Base-by-base conservation (phyloP, 2,113 vertebrate species). In the Lepisosteus osseus region DNA sequence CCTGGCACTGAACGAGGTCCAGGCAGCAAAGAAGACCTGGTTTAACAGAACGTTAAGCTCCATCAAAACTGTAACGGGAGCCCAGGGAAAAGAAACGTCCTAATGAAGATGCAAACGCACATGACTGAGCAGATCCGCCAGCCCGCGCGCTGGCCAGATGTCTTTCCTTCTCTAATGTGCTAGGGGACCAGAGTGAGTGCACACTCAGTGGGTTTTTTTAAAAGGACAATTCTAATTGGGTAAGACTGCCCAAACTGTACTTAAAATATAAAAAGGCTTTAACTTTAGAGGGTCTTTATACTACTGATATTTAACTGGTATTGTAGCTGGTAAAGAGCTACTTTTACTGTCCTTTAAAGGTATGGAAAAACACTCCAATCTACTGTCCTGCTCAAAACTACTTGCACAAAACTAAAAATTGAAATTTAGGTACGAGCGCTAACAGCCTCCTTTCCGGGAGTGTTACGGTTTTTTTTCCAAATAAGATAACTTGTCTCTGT, bases 21-120 rank as follows among this genome's bases (percentile, higher is more conserved):
- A 99, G 85, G 97, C 97, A 2, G 96, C 97, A 80, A 98, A 98
- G 90, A 98, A 99, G 92, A 99, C 97, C 1, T 99, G 97, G 97
- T 99, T 99, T 92, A 99, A 98, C 92, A 88, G 97, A 83, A 99
- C 97, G 3, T 92, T 99, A 80, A 99, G 90, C 88, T 98, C 97
- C 85, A 99, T 99, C 87, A 99, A 99, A 89, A 99, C 97, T 0
- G 97, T 94, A 74, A 99, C 97, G 0, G 97, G 97, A 68, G 93
- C 94, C 71, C 97, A 99, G 88, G 96, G 95, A 68, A 98, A 99
- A 87, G 96, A 99, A 89, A 97, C 94, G 77, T 94, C 95, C 84
- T 98, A 94, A 96, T 41, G 62, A 3, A 82, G 29, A 43, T 3
- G 61, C 51, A 47, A 82, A 85, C 77, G 75, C 72, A 79, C 74